A percentile compares a stretch with the other conserved stretches of the same genome.
phyloP scores from a whole-genome alignment of 2,888 invertebrate genomes.

The Macrostomum cliftonense region DNA sequence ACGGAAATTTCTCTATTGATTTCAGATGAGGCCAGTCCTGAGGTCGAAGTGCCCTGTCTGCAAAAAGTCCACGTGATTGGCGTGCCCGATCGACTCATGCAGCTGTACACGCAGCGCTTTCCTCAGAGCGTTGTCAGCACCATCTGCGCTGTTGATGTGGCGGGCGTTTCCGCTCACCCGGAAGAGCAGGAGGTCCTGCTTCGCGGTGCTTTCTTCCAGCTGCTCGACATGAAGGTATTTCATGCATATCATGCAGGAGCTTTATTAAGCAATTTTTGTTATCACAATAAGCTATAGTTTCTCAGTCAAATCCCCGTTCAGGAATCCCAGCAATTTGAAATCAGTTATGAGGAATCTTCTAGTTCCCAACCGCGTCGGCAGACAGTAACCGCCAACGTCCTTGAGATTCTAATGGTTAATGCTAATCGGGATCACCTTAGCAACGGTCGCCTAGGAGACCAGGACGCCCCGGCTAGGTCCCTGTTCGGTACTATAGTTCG shows the following conservation, averaged over 20 bases:
- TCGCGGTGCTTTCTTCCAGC: conserved; percentile 15
- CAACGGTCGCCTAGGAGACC: conserved; percentile 12
- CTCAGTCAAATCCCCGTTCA: conserved; percentile 2
- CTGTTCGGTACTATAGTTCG: conserved; percentile 16
- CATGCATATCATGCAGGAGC: too few relatives aligned
- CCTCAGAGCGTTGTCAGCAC: conserved; percentile 14
- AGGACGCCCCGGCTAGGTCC: conserved; percentile 14
- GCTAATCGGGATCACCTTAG: conserved; percentile 17
- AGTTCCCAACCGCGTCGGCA: too few relatives aligned
- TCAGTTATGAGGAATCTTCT: too few relatives aligned
- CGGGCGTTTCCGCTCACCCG: conserved; percentile 13
- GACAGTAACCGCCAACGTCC: not conserved
- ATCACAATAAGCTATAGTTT: too few relatives aligned
- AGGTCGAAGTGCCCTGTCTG: conserved; percentile 9
- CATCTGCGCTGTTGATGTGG: conserved; percentile 17
- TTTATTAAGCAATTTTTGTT: too few relatives aligned
- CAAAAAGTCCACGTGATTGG: conserved; percentile 16
- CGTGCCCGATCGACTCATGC: conserved; percentile 14
- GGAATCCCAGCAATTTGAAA: too few relatives aligned
- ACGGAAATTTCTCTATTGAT: too few relatives aligned
- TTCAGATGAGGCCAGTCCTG: too few relatives aligned
- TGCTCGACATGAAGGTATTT: conserved; percentile 13
- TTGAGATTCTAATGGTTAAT: conserved; percentile 16
- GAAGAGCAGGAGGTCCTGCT: conserved; percentile 15
- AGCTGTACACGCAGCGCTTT: conserved; percentile 13